These are phyloP conservation scores for Caenorhabditis tropicalis DNA, from an alignment of 1,140 invertebrate genomes.

Conservation along the genomic window DNA sequence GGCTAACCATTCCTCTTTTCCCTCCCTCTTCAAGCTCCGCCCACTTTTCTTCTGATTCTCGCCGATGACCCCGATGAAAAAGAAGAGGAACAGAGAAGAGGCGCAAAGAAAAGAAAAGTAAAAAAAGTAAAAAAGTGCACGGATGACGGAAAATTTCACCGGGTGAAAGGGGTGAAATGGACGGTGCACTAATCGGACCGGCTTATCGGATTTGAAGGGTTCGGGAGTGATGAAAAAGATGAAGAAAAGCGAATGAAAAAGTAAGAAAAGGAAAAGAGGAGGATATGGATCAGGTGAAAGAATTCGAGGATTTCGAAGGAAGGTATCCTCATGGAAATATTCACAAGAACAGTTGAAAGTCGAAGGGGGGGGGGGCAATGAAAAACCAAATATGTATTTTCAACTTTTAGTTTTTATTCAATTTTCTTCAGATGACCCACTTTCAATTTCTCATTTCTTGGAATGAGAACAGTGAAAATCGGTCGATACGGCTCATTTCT, in stretches of 20 bases:
- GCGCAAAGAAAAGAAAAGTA: not conserved
- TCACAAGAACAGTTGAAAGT: not conserved
- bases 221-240: slow-evolving; percentile 37
- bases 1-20: not conserved
- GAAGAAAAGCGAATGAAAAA: slow-evolving; percentile 4
- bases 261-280: slow-evolving; percentile 28
- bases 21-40: not conserved
- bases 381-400: too few species aligned
- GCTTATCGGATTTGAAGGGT: slow-evolving; percentile 41
- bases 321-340: not conserved
- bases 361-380: not conserved
- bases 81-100: not conserved
- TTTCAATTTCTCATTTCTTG: not conserved
- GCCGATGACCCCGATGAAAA: slow-evolving; percentile 27
- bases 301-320: not conserved
- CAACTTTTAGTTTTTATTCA: too few species aligned
- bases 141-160: slow-evolving; percentile 38
- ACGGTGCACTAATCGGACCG: slow-evolving; percentile 31
- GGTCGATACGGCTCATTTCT: slow-evolving; percentile 15
- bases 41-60: slow-evolving; percentile 3
- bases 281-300: slow-evolving; percentile 10
- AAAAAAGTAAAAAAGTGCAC: not conserved
- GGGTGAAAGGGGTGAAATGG: slow-evolving; percentile 41
- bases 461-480: slow-evolving; percentile 1
- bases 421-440: not conserved